Base-by-base conservation (phyloP, 64 coral and sea anemone species). In the Trachythela sp. region DNA sequence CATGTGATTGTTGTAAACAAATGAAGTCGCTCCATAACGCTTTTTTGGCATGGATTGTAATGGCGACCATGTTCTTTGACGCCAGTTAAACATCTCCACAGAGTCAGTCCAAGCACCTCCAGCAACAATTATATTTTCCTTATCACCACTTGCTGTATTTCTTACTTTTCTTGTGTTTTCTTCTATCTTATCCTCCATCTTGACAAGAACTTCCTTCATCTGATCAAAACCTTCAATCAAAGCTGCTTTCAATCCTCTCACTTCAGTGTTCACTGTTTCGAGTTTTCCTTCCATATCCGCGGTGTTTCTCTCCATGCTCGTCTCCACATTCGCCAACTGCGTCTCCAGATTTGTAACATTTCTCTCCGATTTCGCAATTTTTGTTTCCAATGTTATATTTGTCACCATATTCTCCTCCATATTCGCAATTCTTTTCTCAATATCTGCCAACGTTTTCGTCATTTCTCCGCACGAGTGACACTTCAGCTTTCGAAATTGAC, bases 41-140 rank as follows among this genome's bases (percentile, higher is more conserved):
- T 37, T 10, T 29, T 39, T 18, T 35, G 31, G 31, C 75, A 80
- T 34, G 8, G 75, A 80, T 35, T 35, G 32, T 35, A 80, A 36
- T 35, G 1, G 33, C 1, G 32, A 80, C 75, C 75, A 80, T 35
- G 33, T 35, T 80, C 30, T 80, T 80, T 35, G 31, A 35, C 33
- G 37, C 75, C 75, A 80, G 15, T 35, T 39, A 80, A 80, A 80
- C 33, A 37, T 35, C 37, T 80, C 75, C 20, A 80, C 32, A 15
- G 75, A 36, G 37, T 80, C 0, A 34, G 20, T 39, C 10, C 14
- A 0, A 0, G 30, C 0, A 20, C 75, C 37, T 39, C 32, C 75
- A 80, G 33, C 75, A 80, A 39, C 75, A 80, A 80, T 30, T 34
- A 80, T 80, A 39, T 37, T 80, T 35, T 80, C 75, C 33, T 27